Evolutionary conservation across 2,888 invertebrate species (phyloP).

Genomic region (Anodontia alba): DNA sequence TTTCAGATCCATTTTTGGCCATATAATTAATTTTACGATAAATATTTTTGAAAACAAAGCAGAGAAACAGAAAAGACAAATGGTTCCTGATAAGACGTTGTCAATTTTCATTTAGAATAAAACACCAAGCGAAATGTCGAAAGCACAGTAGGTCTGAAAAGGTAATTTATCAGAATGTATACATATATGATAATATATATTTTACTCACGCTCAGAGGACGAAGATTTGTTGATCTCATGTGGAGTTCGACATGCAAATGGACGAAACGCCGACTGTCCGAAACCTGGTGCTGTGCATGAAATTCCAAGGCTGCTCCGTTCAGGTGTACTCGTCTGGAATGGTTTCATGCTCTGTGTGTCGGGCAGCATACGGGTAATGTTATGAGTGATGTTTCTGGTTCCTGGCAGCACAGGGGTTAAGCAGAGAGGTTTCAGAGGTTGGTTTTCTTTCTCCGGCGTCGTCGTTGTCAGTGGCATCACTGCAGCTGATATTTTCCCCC

Average conservation of each 20-base stretch:
- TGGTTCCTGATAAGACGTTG: too few species aligned
- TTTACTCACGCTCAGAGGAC: neutral
- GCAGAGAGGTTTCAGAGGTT: constrained; percentile 32
- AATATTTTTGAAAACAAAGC: too few species aligned
- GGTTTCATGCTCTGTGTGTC: neutral
- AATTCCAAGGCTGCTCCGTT: neutral
- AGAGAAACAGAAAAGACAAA: too few species aligned
- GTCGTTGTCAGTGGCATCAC: neutral
- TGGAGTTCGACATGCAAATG: neutral
- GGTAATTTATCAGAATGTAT: too few species aligned
- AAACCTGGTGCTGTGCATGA: too few species aligned
- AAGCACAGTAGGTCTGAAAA: too few species aligned
- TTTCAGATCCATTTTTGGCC: too few species aligned
- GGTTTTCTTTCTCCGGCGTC: constrained; percentile 48
- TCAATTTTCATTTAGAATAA: too few species aligned
- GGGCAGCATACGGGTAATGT: constrained; percentile 48
- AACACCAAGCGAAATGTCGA: too few species aligned
- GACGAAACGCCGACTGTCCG: neutral
- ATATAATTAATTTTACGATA: too few species aligned
- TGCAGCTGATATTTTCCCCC: neutral
- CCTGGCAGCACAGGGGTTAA: constrained; percentile 50
- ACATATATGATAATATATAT: too few species aligned
- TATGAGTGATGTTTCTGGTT: constrained; percentile 49
- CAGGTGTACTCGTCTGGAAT: neutral
- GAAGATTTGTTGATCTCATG: neutral